Conservation (phyloP, 2,113 vertebrate species). For the Himantopus leucocephalus region DNA sequence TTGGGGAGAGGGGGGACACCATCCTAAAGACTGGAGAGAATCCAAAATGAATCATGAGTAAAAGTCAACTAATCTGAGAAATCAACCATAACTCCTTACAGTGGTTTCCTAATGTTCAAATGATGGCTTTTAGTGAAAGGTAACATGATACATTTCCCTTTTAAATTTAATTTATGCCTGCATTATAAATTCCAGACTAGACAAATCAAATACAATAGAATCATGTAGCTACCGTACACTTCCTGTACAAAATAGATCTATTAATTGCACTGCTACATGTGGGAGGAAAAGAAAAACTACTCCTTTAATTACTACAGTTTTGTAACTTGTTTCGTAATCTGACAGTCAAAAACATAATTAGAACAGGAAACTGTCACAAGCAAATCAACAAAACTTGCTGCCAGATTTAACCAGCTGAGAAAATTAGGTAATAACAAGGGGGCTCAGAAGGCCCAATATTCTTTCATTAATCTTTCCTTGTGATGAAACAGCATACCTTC, state of each 20-base stretch:
- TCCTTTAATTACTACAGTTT: neutral
- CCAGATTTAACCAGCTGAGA: slow-evolving; percentile 8
- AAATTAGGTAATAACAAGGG: slow-evolving; percentile 20
- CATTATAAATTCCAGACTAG: neutral
- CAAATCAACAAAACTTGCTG: slow-evolving; percentile 8
- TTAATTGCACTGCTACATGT: neutral
- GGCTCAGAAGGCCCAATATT: neutral
- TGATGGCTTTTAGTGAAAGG: neutral
- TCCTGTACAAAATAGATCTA: neutral
- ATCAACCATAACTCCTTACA: neutral
- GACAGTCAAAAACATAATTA: slow-evolving; percentile 15
- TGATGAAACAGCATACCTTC: slow-evolving; percentile 80
- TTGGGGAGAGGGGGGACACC: neutral
- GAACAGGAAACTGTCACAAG: neutral
- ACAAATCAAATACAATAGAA: neutral
- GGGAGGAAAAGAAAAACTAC: neutral
- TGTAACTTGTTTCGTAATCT: neutral
- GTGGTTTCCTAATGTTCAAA: neutral
- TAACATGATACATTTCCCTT: neutral
- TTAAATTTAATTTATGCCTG: neutral
- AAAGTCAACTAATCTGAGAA: neutral
- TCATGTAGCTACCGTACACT: neutral
- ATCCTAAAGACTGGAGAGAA: neutral
- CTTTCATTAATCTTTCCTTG: neutral
- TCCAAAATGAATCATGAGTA: neutral